phyloP scores from a whole-genome alignment of 2,888 invertebrate species.

The Heliothis peltigera region DNA sequence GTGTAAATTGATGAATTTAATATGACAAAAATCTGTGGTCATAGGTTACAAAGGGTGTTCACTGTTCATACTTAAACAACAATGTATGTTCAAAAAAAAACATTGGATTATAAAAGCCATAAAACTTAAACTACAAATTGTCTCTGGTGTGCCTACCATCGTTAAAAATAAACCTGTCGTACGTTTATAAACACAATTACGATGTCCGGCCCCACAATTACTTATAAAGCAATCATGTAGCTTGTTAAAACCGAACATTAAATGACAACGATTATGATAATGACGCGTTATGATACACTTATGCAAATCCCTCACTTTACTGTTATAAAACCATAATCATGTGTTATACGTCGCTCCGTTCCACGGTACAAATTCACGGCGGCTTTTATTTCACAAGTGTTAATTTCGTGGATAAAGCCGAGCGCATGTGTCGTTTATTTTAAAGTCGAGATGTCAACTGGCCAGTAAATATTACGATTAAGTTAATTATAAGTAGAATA shows the following conservation, averaged over 20 bases:
- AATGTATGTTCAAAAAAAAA: background rate
- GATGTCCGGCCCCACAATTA: conserved; percentile 44
- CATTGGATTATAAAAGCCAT: background rate
- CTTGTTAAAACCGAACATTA: conserved; percentile 52
- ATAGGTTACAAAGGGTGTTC: too few species aligned
- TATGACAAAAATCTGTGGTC: too few species aligned
- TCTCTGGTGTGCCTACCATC: conserved; percentile 34
- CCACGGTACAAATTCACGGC: conserved; percentile 38
- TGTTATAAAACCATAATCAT: conserved; percentile 54
- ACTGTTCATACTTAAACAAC: too few species aligned
- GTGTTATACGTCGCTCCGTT: conserved; percentile 39
- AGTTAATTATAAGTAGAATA: conserved; percentile 29
- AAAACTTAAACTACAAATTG: background rate
- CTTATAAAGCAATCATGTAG: conserved; percentile 57
- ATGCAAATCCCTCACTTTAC: conserved; percentile 57
- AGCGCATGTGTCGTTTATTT: conserved; percentile 33
- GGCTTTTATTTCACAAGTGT: conserved; percentile 39
- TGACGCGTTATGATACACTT: conserved; percentile 53
- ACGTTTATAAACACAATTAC: conserved; percentile 35
- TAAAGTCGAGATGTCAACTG: conserved; percentile 32
- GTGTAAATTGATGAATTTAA: too few species aligned
- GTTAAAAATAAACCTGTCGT: conserved; percentile 27
- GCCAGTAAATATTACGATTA: conserved; percentile 50
- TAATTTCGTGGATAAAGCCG: conserved; percentile 44
- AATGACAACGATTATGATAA: conserved; percentile 62